These are phyloP conservation scores for Drosophila serrata DNA, from an alignment of 1,140 invertebrate species.

Conservation along the genomic window DNA sequence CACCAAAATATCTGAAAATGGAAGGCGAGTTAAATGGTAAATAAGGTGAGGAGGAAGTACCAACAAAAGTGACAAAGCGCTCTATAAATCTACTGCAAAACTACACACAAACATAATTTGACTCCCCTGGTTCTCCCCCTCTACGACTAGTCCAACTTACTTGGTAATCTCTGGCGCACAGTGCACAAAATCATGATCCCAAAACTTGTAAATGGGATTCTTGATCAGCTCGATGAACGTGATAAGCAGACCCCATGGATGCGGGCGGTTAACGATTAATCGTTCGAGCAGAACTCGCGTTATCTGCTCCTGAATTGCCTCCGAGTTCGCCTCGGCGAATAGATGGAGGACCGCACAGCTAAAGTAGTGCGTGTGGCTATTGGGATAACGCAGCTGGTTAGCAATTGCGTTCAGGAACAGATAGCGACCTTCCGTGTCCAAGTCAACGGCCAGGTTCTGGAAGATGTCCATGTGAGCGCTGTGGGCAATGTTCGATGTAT, in stretches of 20 bases:
- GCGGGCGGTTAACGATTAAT: constrained; percentile 98
- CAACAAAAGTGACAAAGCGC: constrained; percentile 1
- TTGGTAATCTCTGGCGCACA: constrained; percentile 99
- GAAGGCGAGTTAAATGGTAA: constrained; percentile 44
- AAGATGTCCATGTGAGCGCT: constrained; percentile 99
- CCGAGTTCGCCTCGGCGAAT: constrained; percentile 98
- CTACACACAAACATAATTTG: neutral
- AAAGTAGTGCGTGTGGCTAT: constrained; percentile 99
- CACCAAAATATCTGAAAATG: constrained; percentile 88
- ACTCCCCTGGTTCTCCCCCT: neutral
- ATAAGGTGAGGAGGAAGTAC: neutral
- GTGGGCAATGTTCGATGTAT: constrained; percentile 98
- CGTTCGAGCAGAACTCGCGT: constrained; percentile 97
- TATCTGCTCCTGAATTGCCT: constrained; percentile 96
- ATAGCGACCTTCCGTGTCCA: constrained; percentile 98
- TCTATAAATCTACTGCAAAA: constrained; percentile 21
- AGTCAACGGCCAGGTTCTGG: constrained; percentile 98
- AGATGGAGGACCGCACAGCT: constrained; percentile 98
- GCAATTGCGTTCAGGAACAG: constrained; percentile 99
- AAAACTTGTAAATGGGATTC: constrained; percentile 99
- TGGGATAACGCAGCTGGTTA: constrained; percentile 99
- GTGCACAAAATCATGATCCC: constrained; percentile 99
- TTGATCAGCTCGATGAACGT: constrained; percentile 99
- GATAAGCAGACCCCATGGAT: constrained; percentile 99
- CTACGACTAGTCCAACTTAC: constrained; percentile 86